Evolutionary conservation across 1,140 invertebrate genomes (phyloP), one percentile per base, ranked within the genome.

Genomic region (Cataglyphis hispanica): DNA sequence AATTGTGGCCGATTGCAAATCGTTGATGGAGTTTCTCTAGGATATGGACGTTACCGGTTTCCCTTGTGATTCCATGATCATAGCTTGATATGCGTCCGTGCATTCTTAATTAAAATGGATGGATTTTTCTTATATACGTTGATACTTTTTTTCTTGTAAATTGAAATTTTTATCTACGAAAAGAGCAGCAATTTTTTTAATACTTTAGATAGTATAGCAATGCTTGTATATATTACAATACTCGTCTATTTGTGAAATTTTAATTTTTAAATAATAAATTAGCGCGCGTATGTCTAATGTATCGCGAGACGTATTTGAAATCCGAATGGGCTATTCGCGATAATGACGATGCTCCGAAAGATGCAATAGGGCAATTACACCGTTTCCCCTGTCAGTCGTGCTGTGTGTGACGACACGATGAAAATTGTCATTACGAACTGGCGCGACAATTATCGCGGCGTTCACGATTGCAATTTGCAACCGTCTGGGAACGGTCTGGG

Each of bases 351-450:
- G 90, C 90, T 91, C 91, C 85, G 90, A 91, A 92, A 92, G 91
- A 92, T 91, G 93, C 92, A 91, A 93, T 93, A 92, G 90, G 90
- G 91, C 92, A 93, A 94, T 94, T 94, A 93, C 93, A 93, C 93
- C 86, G 64, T 91, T 85, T 46, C 69, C 43, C 63, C 72, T 58
- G 70, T 75, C 87, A 85, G 84, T 85, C 83, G 87, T 86, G 87
- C 80, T 84, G 88, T 91, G 88, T 91, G 92, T 94, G 92, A 94
- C 92, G 94, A 92, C 93, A 93, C 93, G 92, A 94, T 93, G 93
- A 93, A 94, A 95, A 95, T 94, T 94, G 93, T 95, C 94, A 94
- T 94, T 94, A 94, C 92, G 91, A 92, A 94, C 92, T 93, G 85
- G 83, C 92, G 91, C 92, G 93, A 95, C 93, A 94, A 95, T 95